Conservation (phyloP, 2,113 vertebrate genomes). For the Willisornis vidua region DNA sequence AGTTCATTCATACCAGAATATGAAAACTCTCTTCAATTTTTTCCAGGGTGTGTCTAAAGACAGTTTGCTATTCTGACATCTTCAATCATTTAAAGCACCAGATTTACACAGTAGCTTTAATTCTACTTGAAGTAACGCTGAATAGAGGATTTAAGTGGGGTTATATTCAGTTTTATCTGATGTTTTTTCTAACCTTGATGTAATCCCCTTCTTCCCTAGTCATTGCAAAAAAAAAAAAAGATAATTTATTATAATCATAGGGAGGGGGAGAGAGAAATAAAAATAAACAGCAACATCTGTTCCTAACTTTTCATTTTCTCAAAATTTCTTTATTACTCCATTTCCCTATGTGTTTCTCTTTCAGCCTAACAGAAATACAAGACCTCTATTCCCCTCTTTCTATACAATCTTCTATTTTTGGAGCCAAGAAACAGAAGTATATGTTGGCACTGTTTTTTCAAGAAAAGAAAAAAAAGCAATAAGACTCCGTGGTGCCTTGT, state of each 20-base stretch:
- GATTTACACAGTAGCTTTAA: not conserved
- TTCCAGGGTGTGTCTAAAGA: not conserved
- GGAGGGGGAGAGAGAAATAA: not conserved
- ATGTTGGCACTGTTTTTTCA: not conserved
- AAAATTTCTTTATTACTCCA: not conserved
- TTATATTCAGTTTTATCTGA: slow-evolving; percentile 1
- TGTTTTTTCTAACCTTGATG: slow-evolving; percentile 12
- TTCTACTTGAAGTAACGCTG: not conserved
- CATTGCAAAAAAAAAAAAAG: not conserved
- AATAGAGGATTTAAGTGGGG: not conserved
- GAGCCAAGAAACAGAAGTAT: not conserved
- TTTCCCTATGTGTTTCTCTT: not conserved
- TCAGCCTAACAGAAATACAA: not conserved
- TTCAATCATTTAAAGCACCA: not conserved
- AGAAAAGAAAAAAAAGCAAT: not conserved
- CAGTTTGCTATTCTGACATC: not conserved
- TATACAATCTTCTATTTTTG: not conserved
- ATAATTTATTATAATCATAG: slow-evolving; percentile 17
- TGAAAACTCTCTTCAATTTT: not conserved
- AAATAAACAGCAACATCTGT: slow-evolving; percentile 32
- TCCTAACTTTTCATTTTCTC: not conserved
- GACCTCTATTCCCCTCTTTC: not conserved
- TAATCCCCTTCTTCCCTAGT: slow-evolving; percentile 15
- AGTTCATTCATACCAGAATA: not conserved
- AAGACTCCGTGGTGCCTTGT: not conserved